A percentile compares a stretch with the other conserved stretches of the same genome.
Evolutionary conservation across 2,113 vertebrate species (phyloP).

Genomic region (Orientallactaga bullata): DNA sequence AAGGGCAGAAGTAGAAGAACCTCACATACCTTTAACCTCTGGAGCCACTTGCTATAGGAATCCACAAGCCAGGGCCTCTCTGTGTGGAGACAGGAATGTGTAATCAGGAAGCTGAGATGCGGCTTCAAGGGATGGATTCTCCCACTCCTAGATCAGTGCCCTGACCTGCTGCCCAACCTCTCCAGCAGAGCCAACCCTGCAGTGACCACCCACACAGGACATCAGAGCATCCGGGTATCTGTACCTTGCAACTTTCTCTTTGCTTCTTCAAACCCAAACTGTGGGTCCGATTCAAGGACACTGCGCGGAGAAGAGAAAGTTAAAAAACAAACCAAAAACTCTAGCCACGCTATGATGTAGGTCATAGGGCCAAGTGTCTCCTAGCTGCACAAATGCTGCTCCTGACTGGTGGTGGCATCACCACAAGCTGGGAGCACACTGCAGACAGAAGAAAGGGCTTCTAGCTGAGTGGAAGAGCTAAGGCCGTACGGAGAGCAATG

Average conservation of each 20-base stretch:
- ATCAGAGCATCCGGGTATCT: accelerated
- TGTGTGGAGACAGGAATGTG: constrained; percentile 76
- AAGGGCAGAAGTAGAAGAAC: not conserved
- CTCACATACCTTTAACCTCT: constrained; percentile 92
- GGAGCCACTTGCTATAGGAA: constrained; percentile 93
- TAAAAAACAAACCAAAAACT: not conserved
- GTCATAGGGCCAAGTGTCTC: not conserved
- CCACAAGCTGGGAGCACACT: not conserved
- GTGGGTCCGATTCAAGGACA: constrained; percentile 95
- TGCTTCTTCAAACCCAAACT: constrained; percentile 97
- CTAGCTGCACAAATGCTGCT: not conserved
- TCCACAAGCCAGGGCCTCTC: constrained; percentile 97
- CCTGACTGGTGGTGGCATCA: too few species aligned
- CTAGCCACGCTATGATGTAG: accelerated
- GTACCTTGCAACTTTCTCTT: constrained; percentile 97
- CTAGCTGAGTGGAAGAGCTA: too few species aligned
- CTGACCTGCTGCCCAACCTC: not conserved
- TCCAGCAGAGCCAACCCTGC: not conserved
- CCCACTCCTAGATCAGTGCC: too few species aligned
- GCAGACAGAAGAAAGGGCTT: too few species aligned
- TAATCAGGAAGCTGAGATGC: not conserved
- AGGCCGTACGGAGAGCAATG: not conserved
- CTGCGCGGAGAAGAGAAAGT: constrained; percentile 81
- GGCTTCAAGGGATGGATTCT: accelerated
- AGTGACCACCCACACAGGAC: accelerated